These are phyloP conservation scores for Intellagama lesueurii DNA, from an alignment of 2,797 vertebrate species.

Conservation along the genomic window DNA sequence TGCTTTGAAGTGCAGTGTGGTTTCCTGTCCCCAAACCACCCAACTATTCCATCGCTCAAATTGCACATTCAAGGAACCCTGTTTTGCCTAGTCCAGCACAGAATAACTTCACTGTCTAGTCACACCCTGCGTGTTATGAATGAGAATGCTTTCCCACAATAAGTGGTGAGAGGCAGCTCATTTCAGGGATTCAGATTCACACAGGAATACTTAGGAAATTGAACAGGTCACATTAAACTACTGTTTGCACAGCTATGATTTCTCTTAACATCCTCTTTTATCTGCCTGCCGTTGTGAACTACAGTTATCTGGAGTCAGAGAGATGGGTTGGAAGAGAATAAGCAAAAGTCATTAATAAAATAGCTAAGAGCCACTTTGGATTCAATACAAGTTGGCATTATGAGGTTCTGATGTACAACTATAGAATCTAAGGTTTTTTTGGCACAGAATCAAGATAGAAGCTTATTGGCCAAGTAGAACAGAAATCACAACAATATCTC, in stretches of 20 bases:
- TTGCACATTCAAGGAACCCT: too few species aligned
- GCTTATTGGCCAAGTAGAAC: slow-evolving; percentile 62
- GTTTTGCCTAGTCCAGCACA: too few species aligned
- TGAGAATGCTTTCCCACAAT: not conserved
- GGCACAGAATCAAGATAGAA: slow-evolving; percentile 66
- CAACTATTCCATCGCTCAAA: too few species aligned
- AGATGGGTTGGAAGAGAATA: slow-evolving; percentile 41
- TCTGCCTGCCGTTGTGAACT: slow-evolving; percentile 29
- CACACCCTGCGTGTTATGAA: not conserved
- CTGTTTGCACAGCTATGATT: slow-evolving; percentile 40
- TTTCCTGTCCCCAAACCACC: too few species aligned
- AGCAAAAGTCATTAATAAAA: slow-evolving; percentile 69
- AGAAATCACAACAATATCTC: slow-evolving; percentile 54
- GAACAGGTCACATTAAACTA: slow-evolving; percentile 36
- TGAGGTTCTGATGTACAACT: slow-evolving; percentile 60
- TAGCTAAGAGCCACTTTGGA: slow-evolving; percentile 63
- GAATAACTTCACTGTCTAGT: not conserved
- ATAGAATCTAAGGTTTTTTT: slow-evolving; percentile 53
- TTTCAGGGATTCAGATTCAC: slow-evolving; percentile 38
- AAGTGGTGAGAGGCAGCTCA: not conserved
- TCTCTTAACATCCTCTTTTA: slow-evolving; percentile 34
- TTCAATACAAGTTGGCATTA: slow-evolving; percentile 57
- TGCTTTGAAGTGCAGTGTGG: too few species aligned
- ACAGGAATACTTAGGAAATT: slow-evolving; percentile 44
- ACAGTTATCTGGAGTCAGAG: slow-evolving; percentile 31